These are phyloP conservation scores for Lacerta viridis DNA, from an alignment of 2,797 vertebrate genomes.

Conservation along the genomic window DNA sequence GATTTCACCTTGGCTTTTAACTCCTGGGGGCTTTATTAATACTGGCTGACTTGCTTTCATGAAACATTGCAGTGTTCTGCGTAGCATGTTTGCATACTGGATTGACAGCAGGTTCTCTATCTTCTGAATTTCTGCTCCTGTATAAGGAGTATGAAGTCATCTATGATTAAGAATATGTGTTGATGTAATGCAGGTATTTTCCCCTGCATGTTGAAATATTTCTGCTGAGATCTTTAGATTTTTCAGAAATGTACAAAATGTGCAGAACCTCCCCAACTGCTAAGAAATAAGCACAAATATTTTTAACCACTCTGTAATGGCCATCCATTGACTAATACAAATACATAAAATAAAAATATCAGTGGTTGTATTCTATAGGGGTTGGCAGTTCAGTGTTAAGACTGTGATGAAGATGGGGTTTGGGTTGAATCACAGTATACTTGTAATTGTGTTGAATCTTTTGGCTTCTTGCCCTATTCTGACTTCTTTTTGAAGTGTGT, in stretches of 20 bases:
- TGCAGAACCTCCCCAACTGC: not conserved
- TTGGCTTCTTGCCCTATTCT: slow-evolving; percentile 48
- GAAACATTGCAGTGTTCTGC: slow-evolving; percentile 40
- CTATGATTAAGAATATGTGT: not conserved
- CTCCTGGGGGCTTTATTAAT: slow-evolving; percentile 37
- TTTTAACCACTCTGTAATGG: not conserved
- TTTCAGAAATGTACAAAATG: not conserved
- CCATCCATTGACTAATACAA: not conserved
- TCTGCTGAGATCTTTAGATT: not conserved
- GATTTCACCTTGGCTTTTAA: not conserved
- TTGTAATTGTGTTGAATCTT: slow-evolving; percentile 43
- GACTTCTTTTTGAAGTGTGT: slow-evolving; percentile 53
- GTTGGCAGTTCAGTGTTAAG: slow-evolving; percentile 34
- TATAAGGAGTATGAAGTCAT: not conserved
- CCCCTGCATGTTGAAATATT: not conserved
- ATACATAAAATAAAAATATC: slow-evolving; percentile 5
- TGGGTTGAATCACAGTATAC: slow-evolving; percentile 35
- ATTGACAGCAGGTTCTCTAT: slow-evolving; percentile 14
- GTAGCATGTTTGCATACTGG: slow-evolving; percentile 42
- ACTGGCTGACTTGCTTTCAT: not conserved
- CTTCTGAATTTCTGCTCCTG: slow-evolving; percentile 15
- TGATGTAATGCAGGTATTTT: not conserved
- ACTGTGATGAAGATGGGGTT: slow-evolving; percentile 38
- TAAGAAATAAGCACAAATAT: not conserved
- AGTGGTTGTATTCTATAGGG: too few species aligned